phyloP scores from a whole-genome alignment of 1,140 invertebrate species.

The Listronotus bonariensis region DNA sequence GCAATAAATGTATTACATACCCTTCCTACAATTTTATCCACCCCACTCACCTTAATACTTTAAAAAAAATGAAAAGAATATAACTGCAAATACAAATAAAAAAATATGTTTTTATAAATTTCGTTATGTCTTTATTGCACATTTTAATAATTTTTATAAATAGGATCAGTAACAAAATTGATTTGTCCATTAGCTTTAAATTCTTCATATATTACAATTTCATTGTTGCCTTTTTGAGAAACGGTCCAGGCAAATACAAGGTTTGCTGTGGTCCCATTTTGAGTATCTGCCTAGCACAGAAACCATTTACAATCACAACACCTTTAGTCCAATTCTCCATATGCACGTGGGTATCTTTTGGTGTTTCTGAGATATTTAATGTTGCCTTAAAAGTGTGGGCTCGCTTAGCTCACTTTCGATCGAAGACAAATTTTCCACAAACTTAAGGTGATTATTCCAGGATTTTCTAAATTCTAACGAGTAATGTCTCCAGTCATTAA shows the following conservation, averaged over 20 bases:
- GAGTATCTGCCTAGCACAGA: slow-evolving; percentile 66
- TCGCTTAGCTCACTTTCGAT: slow-evolving; percentile 16
- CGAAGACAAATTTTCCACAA: slow-evolving; percentile 37
- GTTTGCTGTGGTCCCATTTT: slow-evolving; percentile 62
- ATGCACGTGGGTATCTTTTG: slow-evolving; percentile 47
- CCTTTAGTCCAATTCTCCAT: slow-evolving; percentile 60
- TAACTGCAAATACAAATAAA: no score
- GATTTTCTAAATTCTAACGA: slow-evolving; percentile 60
- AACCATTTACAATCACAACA: slow-evolving; percentile 66
- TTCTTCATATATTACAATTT: slow-evolving; percentile 53
- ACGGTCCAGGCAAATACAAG: slow-evolving; percentile 63
- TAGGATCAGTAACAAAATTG: slow-evolving; percentile 22
- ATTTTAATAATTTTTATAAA: slow-evolving; percentile 15
- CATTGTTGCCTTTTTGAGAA: slow-evolving; percentile 60
- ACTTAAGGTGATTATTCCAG: slow-evolving; percentile 48
- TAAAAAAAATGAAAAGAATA: no score
- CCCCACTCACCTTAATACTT: no score
- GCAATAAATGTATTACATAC: slow-evolving; percentile 61
- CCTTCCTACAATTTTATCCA: slow-evolving; percentile 56
- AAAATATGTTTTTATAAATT: no score
- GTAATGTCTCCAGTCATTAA: slow-evolving; percentile 58
- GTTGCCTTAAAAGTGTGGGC: slow-evolving; percentile 31
- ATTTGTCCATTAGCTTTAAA: slow-evolving; percentile 37
- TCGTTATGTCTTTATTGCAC: no score
- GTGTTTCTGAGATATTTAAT: slow-evolving; percentile 14